Conservation (phyloP, 2,113 vertebrate genomes). For the Burhinus oedicnemus region DNA sequence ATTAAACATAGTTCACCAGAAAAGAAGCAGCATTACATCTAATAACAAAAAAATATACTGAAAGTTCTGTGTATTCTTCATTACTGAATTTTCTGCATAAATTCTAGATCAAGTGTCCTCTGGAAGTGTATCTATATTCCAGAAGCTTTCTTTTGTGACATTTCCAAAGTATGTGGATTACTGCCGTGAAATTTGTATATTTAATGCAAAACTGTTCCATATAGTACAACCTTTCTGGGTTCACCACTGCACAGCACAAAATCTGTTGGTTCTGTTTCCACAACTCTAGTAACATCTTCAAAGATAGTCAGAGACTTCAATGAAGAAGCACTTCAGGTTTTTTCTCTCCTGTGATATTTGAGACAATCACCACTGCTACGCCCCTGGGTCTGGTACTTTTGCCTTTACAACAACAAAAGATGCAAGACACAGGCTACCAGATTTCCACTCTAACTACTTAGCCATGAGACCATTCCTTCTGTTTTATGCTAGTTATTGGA, state of each 20-base stretch:
- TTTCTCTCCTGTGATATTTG: neutral
- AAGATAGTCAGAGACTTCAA: neutral
- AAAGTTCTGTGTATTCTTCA: neutral
- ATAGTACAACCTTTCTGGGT: neutral
- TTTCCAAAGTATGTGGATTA: neutral
- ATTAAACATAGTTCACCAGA: neutral
- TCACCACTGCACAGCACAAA: neutral
- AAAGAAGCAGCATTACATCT: neutral
- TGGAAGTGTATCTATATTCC: neutral
- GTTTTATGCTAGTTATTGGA: neutral
- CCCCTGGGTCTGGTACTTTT: neutral
- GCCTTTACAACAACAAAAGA: neutral
- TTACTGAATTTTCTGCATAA: neutral
- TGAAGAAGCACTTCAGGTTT: rapidly evolving
- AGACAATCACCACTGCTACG: neutral
- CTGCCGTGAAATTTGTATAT: neutral
- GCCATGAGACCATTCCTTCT: neutral
- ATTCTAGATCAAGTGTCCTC: neutral
- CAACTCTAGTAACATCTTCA: neutral
- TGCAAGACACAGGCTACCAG: neutral
- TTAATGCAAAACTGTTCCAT: neutral
- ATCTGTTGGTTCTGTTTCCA: neutral
- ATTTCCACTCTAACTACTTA: neutral
- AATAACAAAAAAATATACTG: neutral
- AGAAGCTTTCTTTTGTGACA: neutral